A percentile compares a stretch with the other conserved stretches of the same genome.
phyloP scores from a whole-genome alignment of 2,888 invertebrate species.

The Yponomeuta evonymella region DNA sequence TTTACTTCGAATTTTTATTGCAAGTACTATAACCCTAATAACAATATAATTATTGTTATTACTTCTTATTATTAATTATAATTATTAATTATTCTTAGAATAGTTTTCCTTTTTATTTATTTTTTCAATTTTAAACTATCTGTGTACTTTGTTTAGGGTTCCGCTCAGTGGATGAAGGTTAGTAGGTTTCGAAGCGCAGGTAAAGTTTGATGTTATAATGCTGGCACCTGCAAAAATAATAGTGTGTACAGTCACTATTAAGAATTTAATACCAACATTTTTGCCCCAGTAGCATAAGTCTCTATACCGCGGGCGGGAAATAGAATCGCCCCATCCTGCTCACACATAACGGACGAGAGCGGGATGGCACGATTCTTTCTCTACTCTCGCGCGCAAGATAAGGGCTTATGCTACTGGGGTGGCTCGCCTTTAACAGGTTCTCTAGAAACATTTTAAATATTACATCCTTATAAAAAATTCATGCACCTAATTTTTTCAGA shows the following conservation, averaged over 20 bases:
- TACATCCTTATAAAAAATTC: background rate
- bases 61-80: too few species aligned
- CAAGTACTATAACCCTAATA: too few species aligned
- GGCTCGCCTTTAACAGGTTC: background rate
- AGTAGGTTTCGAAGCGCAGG: constrained; percentile 31
- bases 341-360: too few species aligned
- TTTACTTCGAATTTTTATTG: too few species aligned
- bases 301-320: too few species aligned
- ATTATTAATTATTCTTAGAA: too few species aligned
- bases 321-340: too few species aligned
- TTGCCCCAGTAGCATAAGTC: too few species aligned
- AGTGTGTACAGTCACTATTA: constrained; percentile 5
- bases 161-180: constrained; percentile 63
- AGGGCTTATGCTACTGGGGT: too few species aligned
- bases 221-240: constrained; percentile 10
- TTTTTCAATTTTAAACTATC: background rate
- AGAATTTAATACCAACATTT: background rate
- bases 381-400: too few species aligned
- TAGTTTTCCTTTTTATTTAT: background rate
- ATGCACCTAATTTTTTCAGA: constrained; percentile 10
- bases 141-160: constrained; percentile 54
- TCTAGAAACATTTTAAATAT: background rate
- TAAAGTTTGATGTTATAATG: constrained; percentile 14
- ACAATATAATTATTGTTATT: too few species aligned
- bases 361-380: too few species aligned